Evolutionary conservation across 2,888 invertebrate species (phyloP).

Genomic region (Troglohyphantes excavatus): DNA sequence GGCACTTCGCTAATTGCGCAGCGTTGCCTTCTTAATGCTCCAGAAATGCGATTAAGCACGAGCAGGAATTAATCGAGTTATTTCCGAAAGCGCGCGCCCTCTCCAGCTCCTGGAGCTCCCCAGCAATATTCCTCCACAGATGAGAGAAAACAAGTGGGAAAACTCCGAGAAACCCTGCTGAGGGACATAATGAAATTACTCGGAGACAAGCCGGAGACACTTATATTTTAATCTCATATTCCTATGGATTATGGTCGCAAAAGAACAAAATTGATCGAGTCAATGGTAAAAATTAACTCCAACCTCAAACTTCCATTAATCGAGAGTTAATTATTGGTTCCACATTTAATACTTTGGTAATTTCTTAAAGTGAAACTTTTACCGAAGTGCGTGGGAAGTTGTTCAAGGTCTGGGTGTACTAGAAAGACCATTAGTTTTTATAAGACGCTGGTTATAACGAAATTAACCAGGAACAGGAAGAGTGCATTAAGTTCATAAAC

Average conservation of each 20-base stretch:
- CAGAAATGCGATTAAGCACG: slow-evolving; percentile 73
- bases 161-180: slow-evolving; percentile 17
- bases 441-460: neutral
- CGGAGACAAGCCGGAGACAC: slow-evolving; percentile 35
- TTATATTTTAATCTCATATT: slow-evolving; percentile 43
- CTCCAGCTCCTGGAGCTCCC: slow-evolving; percentile 10
- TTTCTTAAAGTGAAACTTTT: neutral
- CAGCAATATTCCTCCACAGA: slow-evolving; percentile 35
- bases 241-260: neutral
- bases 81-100: slow-evolving; percentile 44
- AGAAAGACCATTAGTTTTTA: neutral
- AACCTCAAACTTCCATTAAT: slow-evolving; percentile 5
- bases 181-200: slow-evolving; percentile 57
- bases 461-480: neutral
- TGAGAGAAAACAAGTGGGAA: slow-evolving; percentile 64
- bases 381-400: too few relatives aligned
- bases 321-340: neutral
- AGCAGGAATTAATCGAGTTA: slow-evolving; percentile 74
- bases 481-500: neutral
- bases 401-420: neutral
- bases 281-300: neutral
- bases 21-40: slow-evolving; percentile 14
- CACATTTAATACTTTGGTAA: neutral
- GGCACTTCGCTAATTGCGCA: slow-evolving; percentile 68
- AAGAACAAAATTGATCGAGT: neutral